A percentile compares a stretch with the other conserved stretches of the same genome.
Conservation (phyloP, 2,797 vertebrate species). For the Sebastes trivittatus region DNA sequence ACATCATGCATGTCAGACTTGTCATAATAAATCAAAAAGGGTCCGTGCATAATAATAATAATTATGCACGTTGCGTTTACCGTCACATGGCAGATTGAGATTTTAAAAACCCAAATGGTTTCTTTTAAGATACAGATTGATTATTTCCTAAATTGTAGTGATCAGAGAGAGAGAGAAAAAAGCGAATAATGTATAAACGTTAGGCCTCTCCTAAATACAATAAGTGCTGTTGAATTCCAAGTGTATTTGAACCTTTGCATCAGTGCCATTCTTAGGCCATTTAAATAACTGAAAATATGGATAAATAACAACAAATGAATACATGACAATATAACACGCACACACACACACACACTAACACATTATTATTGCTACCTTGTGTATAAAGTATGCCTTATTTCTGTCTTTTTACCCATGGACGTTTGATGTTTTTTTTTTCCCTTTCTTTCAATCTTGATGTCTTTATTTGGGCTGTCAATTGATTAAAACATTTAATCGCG, state of each 20-base stretch:
- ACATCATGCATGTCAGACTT: background rate
- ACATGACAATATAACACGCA: too few species aligned
- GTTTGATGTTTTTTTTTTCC: background rate
- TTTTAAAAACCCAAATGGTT: background rate
- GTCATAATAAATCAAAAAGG: background rate
- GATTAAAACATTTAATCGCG: too few species aligned
- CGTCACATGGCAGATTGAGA: background rate
- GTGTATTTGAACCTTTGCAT: background rate
- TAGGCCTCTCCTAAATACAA: background rate
- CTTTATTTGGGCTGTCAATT: too few species aligned
- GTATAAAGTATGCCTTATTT: background rate
- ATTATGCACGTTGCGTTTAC: background rate
- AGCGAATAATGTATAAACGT: background rate
- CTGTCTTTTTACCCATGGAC: background rate
- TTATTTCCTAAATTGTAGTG: background rate
- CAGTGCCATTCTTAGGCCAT: background rate
- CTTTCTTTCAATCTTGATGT: background rate
- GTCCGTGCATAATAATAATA: background rate
- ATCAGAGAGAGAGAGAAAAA: background rate
- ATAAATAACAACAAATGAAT: background rate
- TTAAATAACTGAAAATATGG: background rate
- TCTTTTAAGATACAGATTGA: background rate
- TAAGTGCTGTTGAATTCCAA: background rate
- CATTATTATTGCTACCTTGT: background rate
- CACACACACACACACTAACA: too few species aligned